Base-by-base conservation (phyloP, 2,113 vertebrate genomes). In the Hassar affinis region DNA sequence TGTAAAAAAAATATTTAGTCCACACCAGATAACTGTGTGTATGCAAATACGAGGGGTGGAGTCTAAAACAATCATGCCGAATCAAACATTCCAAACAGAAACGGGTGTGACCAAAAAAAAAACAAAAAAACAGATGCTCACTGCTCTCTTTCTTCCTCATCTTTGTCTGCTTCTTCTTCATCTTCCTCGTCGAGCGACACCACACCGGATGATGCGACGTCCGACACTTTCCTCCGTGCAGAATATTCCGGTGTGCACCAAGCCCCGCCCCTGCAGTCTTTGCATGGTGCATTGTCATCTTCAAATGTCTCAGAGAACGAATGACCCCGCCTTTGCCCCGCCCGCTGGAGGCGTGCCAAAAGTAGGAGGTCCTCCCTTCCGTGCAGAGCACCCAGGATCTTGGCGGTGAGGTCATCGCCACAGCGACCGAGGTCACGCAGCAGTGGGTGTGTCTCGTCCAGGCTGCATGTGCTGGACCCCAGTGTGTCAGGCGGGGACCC, bases 391-490 rank as follows among this genome's bases (percentile, higher is more conserved):
- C 95, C 94, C 90, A 99, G 93, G 91, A 99, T 95, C 94, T 97
- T 97, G 81, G 96, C 94, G 38, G 96, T 95, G 81, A 99, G 94
- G 89, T 96, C 96, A 6, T 89, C 90, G 80, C 88, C 87, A 94
- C 93, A n/a, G 93, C 94, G 82, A 93, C 94, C 66, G 92, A 94
- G 93, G 86, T 94, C 93, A 82, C 75, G 93, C 76, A 96, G 92
- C 83, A 98, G 92, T 0, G 95, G 93, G 91, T 96, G 95, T 18
- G 96, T 95, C 86, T 94, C 94, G 3, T 99, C 97, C 89, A 99
- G 91, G 91, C 98, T 99, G 94, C 95, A 98, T 61, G 98, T 94
- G 89, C 97, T 99, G 90, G 98, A 99, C 92, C 96, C 96, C 88
- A 98, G 92, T 77, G 97, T 98, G 89, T 98, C 87, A 0, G 84